These are phyloP conservation scores for Scaptomyza cyrtandrae DNA, from an alignment of 2,888 invertebrate species.

Conservation along the genomic window DNA sequence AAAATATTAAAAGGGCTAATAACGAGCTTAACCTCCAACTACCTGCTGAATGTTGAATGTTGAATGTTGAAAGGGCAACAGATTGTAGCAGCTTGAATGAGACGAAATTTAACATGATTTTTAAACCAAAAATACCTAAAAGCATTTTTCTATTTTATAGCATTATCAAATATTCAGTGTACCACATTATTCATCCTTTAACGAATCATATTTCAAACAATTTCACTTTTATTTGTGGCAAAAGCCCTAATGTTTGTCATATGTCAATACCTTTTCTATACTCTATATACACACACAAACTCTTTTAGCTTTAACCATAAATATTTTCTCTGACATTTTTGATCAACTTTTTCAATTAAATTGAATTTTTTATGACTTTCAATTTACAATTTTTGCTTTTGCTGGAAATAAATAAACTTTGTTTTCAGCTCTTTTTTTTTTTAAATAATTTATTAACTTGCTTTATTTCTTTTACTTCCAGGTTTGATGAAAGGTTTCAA, in stretches of 20 bases:
- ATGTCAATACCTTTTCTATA: neutral
- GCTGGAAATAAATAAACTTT: neutral
- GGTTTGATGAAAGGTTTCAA: neutral
- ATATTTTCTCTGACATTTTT: slow-evolving; percentile 36
- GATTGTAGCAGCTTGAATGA: neutral
- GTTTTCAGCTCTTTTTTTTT: slow-evolving; percentile 10
- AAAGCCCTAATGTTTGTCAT: neutral
- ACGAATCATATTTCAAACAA: neutral
- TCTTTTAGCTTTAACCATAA: neutral
- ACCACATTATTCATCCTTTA: neutral
- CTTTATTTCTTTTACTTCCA: slow-evolving; percentile 12
- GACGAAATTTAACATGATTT: neutral
- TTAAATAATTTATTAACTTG: slow-evolving; percentile 37
- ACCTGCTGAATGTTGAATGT: neutral
- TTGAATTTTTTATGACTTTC: slow-evolving; percentile 56
- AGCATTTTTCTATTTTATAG: neutral
- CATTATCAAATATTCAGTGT: too few relatives aligned
- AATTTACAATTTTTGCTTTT: slow-evolving; percentile 27
- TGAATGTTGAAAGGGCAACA: neutral
- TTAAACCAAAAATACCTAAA: neutral
- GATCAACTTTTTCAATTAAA: slow-evolving; percentile 59
- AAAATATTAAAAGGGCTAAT: slow-evolving; percentile 24
- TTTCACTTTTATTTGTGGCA: neutral
- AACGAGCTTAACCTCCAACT: neutral
- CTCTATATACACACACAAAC: neutral